Base-by-base conservation (phyloP, 2,888 invertebrate species). In the Artemia sinica region DNA sequence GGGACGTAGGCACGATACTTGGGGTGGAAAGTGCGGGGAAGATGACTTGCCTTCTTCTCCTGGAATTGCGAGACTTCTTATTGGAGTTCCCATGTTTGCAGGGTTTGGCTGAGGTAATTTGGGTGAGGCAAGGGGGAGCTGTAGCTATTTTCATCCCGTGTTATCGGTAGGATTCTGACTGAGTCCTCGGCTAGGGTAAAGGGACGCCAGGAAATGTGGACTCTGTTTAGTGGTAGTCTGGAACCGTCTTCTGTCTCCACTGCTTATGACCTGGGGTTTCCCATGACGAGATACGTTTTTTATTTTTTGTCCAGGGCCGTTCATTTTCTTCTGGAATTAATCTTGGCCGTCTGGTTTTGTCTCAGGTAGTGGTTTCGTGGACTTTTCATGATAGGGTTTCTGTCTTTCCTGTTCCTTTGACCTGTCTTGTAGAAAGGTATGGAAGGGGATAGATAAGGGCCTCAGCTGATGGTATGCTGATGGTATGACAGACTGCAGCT, bases 221-320 rank as follows among this genome's bases (percentile, higher is more conserved):
- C 28, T 28, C 2, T 28, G 58, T 58, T 58, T 58, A 0, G 58
- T 8, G 5, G 8, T 8, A 58, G 58, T 18, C 58, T 0, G 5
- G 58, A 58, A 58, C 58, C 58, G 58, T 58, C 58, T 58, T 58
- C 58, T 58, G 58, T 58, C 58, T 58, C 58, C 58, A 58, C 9
- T 8, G 18, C 58, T 8, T 58, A 58, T 58, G 58, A 58, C 8
- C 7, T 8, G 52, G 52, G 52, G 4, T 52, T 52, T 52, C n/a
- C 52, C 28, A 28, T 52, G 52, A 14, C 4, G 52, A 4, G 52
- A 52, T 52, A 11, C n/a, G 52, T 11, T 52, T 52, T 52, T 52
- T 14, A 4, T 4, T 52, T 52, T 52, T 52, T n/a, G 1, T 4
- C 52, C 1, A 4, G 52, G 52, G 1, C 4, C 2, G 52, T 52